Percentiles rank a stretch among this genome's conserved stretches.
Conservation (phyloP, 2,888 invertebrate species). For the Drosophila colorata region DNA sequence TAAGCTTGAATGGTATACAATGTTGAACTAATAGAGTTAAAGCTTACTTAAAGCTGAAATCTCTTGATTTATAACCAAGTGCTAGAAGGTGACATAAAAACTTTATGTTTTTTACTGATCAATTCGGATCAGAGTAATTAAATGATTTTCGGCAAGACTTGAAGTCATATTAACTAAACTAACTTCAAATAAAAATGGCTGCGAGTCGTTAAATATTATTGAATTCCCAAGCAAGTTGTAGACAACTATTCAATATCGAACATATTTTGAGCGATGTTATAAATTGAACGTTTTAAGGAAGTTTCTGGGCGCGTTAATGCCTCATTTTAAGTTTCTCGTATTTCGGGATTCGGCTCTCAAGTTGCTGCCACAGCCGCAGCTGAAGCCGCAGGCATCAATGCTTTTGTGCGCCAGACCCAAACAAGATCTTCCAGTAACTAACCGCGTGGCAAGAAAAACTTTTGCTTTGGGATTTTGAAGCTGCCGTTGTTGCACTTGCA, state of each 20-base stretch:
- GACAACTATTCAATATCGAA: conserved; percentile 35
- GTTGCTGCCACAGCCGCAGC: conserved; percentile 30
- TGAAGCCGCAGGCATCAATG: conserved; percentile 53
- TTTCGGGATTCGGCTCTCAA: conserved; percentile 35
- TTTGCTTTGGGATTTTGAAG: conserved; percentile 73
- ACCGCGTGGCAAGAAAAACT: conserved; percentile 78
- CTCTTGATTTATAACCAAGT: background rate
- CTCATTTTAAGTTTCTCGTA: conserved; percentile 31
- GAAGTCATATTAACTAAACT: background rate
- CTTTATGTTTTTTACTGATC: too few relatives aligned
- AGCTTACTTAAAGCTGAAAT: background rate
- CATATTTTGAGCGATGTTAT: conserved; percentile 25
- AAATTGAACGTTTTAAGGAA: conserved; percentile 39
- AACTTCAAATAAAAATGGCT: background rate
- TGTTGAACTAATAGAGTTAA: background rate
- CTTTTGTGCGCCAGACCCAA: conserved; percentile 61
- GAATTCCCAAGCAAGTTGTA: background rate
- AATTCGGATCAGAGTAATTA: background rate
- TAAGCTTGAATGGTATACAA: background rate
- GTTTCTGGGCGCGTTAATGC: conserved; percentile 40
- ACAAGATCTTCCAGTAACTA: conserved; percentile 67
- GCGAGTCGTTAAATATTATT: background rate
- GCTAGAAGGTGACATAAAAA: too few relatives aligned
- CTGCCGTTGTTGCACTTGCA: conserved; percentile 67
- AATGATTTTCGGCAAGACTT: background rate